Evolutionary conservation across 2,888 invertebrate species (phyloP), one percentile per base, ranked within the genome.

Genomic region (Bellardia pandia): DNA sequence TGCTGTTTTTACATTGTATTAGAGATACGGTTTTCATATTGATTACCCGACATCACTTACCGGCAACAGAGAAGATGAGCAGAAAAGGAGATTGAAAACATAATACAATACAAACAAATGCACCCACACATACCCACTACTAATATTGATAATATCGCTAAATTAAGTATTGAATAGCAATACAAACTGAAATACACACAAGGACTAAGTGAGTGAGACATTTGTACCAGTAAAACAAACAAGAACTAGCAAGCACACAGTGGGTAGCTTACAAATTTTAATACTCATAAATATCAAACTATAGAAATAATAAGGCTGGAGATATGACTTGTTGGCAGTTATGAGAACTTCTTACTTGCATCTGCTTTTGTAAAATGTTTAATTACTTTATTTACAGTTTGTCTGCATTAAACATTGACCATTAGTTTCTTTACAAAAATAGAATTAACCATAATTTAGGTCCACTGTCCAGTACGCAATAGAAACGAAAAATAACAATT

Each of bases 131-230:
- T 13, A 51, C 51, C n/a, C 11, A n/a, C 51, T 9, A 62, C 37
- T 23, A 48, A 2, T 75, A 68, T 58, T 68, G 68, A 75, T 75
- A 81, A 58, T 40, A 75, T 68, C 60, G 75, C 75, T 81, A 81
- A 81, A 68, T 75, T 58, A 74, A 60, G 68, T 68, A 81, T 74
- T 74, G 74, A 45, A 74, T 30, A 30, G n/a, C 23, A 69, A 69
- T 33, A 33, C 9, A 58, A 9, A 37, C n/a, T 30, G 8, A 30
- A 9, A 30, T 3, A 58, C 30, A 30, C 2, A 13, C 30, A 23
- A 58, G 58, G 11, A 45, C 37, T 5, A 37, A 6, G 37, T 37
- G 45, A 45, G 9, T 45, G 45, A 45, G 37, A 37, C 6, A 37
- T 37, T 37, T 37, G 5, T 4, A 37, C 45, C 45, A 45, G 11